phyloP scores from a whole-genome alignment of 2,797 vertebrate genomes.

The Anabacerthia variegaticeps region DNA sequence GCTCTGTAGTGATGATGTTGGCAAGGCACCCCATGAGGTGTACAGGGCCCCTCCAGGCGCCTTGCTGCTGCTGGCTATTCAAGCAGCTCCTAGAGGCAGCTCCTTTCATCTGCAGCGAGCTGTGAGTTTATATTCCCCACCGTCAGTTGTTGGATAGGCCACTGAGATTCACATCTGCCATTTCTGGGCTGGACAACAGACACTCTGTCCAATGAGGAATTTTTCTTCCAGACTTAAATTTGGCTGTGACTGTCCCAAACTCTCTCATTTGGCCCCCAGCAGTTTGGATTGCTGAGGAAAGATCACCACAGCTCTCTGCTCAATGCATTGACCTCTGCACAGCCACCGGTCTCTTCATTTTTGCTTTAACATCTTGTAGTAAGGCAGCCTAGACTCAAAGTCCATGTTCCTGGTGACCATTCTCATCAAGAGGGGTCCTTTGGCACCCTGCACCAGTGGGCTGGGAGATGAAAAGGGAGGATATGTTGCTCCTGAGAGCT shows the following conservation, averaged over 20 bases:
- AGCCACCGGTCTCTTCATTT: not conserved
- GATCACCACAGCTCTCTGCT: not conserved
- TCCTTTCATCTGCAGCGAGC: not conserved
- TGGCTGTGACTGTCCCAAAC: not conserved
- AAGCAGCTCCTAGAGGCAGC: not conserved
- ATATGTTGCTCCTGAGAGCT: not conserved
- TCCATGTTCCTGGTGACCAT: not conserved
- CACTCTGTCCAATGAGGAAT: not conserved
- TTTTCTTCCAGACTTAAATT: not conserved
- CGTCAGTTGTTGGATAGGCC: not conserved
- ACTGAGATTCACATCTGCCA: not conserved
- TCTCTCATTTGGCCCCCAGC: not conserved
- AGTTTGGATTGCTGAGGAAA: not conserved
- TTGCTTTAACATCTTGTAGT: not conserved
- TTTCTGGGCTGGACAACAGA: not conserved
- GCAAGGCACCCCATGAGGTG: not conserved
- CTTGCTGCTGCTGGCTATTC: not conserved
- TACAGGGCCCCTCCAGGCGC: not conserved
- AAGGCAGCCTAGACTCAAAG: not conserved
- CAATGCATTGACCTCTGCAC: not conserved
- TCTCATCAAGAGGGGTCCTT: not conserved
- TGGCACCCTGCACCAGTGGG: fast-evolving
- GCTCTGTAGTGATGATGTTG: not conserved
- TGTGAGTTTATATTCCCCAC: not conserved
- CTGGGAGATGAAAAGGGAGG: not conserved